Evolutionary conservation across 1,140 invertebrate species (phyloP).

Genomic region (Trypoxylus dichotomus): DNA sequence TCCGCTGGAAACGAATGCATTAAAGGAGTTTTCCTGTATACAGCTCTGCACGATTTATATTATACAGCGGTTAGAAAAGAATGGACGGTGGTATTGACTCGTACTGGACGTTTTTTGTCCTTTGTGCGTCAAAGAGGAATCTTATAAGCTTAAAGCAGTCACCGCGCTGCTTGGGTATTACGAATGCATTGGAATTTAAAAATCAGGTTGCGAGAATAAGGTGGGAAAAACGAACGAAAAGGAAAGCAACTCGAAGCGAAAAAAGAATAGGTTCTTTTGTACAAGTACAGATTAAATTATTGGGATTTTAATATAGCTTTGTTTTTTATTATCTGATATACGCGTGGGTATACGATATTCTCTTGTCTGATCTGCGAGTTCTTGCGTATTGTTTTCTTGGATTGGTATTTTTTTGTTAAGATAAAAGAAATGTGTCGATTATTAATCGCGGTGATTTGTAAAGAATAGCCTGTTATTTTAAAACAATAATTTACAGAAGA

Average conservation of each 20-base stretch:
- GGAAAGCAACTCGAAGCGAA: neutral
- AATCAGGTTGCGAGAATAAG: constrained; percentile 4
- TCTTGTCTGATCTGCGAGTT: neutral
- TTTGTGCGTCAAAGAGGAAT: constrained; percentile 12
- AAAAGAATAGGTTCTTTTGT: neutral
- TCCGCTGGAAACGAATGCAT: neutral
- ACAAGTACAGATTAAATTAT: neutral
- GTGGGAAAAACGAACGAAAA: constrained; percentile 11
- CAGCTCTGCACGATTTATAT: neutral
- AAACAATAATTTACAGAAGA: neutral
- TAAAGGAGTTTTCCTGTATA: neutral
- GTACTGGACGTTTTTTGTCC: neutral
- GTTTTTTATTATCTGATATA: neutral
- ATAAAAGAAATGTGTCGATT: neutral
- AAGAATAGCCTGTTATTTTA: neutral
- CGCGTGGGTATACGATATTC: neutral
- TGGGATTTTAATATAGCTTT: constrained; percentile 5
- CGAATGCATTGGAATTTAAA: constrained; percentile 9
- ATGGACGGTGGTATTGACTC: neutral
- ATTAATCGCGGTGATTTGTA: neutral
- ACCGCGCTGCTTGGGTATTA: neutral
- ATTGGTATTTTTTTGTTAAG: neutral
- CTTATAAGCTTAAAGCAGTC: constrained; percentile 8
- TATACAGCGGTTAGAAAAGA: neutral
- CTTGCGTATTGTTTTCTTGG: neutral